Evolutionary conservation across 1,140 invertebrate genomes (phyloP).

Genomic region (Euura saliciscinereae): DNA sequence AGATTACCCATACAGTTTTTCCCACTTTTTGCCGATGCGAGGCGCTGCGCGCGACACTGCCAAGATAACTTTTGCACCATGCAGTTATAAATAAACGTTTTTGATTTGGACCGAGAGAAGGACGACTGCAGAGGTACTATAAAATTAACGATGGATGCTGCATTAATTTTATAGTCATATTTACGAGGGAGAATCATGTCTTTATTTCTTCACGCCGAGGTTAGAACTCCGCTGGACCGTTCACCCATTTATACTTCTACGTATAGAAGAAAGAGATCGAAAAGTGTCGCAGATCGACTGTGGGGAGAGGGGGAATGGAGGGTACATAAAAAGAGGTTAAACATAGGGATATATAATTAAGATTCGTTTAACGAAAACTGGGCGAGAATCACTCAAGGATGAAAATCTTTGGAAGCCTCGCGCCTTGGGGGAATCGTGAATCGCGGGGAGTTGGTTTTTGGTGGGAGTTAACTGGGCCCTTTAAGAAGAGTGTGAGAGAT

Average conservation of each 20-base stretch:
- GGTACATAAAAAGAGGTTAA: background rate
- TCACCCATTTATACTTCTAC: no score
- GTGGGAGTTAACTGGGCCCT: constrained; percentile 42
- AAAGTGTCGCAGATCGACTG: no score
- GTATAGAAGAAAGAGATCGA: background rate
- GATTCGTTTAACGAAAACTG: background rate
- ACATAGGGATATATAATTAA: background rate
- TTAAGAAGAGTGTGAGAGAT: constrained; percentile 31
- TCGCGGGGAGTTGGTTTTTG: background rate
- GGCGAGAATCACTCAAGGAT: constrained; percentile 12
- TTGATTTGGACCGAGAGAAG: no score
- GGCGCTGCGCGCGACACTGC: background rate
- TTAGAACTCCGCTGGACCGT: no score
- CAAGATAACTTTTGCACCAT: no score
- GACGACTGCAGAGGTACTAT: background rate
- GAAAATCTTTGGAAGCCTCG: constrained; percentile 18
- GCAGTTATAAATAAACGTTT: no score
- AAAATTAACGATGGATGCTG: constrained; percentile 11
- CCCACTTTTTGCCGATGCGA: background rate
- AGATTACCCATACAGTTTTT: background rate
- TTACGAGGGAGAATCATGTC: constrained; percentile 17
- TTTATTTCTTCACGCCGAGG: constrained; percentile 11
- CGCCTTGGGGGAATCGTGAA: background rate
- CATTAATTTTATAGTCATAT: constrained; percentile 16
- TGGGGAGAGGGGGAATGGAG: background rate